Conservation (phyloP, 2,888 invertebrate species). For the Thysanoteuthis rhombus region DNA sequence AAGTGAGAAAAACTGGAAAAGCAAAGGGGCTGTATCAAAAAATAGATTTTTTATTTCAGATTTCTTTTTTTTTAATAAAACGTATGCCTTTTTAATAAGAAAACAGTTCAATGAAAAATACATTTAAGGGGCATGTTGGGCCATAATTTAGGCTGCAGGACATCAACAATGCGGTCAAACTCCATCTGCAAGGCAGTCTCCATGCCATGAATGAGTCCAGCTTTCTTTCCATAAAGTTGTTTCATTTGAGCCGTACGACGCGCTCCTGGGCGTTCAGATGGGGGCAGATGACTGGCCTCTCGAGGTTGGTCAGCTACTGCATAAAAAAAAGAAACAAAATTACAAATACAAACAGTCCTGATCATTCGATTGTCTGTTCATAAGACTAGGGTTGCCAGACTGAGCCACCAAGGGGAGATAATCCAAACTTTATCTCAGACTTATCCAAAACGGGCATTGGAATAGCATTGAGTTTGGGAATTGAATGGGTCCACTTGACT, state of each 20-base stretch:
- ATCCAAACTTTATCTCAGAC: too few species aligned
- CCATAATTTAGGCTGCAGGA: slow-evolving; percentile 76
- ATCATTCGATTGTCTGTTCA: not conserved
- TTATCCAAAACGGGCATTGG: too few species aligned
- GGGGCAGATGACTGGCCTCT: slow-evolving; percentile 51
- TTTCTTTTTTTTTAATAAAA: too few species aligned
- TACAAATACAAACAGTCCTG: not conserved
- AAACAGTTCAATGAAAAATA: slow-evolving; percentile 42
- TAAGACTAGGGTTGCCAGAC: too few species aligned
- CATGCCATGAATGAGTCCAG: slow-evolving; percentile 78
- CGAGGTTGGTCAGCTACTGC: slow-evolving; percentile 36
- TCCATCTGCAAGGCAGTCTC: slow-evolving; percentile 78
- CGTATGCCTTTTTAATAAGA: not conserved
- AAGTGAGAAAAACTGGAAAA: too few species aligned
- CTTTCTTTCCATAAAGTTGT: slow-evolving; percentile 75
- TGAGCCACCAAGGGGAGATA: too few species aligned
- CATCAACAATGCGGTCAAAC: slow-evolving; percentile 75
- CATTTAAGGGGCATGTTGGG: slow-evolving; percentile 77
- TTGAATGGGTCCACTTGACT: too few species aligned
- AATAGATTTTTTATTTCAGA: too few species aligned
- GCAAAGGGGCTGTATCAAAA: too few species aligned
- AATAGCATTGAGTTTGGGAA: too few species aligned
- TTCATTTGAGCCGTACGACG: slow-evolving; percentile 61
- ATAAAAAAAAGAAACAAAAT: not conserved
- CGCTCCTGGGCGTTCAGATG: slow-evolving; percentile 61